These are phyloP conservation scores for Phasia obesa DNA, from an alignment of 2,888 invertebrate species.

Conservation along the genomic window DNA sequence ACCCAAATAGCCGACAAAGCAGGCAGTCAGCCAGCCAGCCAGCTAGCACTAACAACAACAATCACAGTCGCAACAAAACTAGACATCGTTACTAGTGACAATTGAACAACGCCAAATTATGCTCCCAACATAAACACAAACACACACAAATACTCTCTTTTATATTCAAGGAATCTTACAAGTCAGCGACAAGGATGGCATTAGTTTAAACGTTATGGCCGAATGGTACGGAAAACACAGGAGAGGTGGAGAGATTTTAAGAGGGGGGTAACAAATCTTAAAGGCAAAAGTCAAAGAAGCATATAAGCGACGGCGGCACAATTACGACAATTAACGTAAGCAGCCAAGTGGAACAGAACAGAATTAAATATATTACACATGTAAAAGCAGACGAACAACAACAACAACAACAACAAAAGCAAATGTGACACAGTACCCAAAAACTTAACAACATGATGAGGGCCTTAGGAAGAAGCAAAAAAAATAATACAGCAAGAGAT, in stretches of 20 bases:
- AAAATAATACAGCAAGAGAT: constrained; percentile 21
- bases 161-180: constrained; percentile 4
- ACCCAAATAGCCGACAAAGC: constrained; percentile 78
- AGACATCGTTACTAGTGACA: constrained; percentile 82
- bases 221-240: constrained; percentile 4
- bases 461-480: constrained; percentile 1
- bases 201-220: neutral
- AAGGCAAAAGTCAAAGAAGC: constrained; percentile 69
- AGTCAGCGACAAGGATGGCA: constrained; percentile 44
- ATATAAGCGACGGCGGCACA: constrained; percentile 74
- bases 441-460: constrained; percentile 16
- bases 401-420: constrained; percentile 26
- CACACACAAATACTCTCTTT: neutral
- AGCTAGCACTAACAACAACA: constrained; percentile 67
- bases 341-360: constrained; percentile 78
- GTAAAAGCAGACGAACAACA: constrained; percentile 33
- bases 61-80: constrained; percentile 74
- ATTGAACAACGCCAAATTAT: constrained; percentile 76
- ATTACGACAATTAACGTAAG: constrained; percentile 81
- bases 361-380: constrained; percentile 64
- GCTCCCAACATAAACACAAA: constrained; percentile 5
- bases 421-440: constrained; percentile 21
- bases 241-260: constrained; percentile 6
- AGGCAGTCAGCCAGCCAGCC: constrained; percentile 35
- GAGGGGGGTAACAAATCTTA: constrained; percentile 27